Percentiles rank a stretch among this genome's conserved stretches.
phyloP scores from a whole-genome alignment of 2,797 vertebrate species.

The Pseudopleuronectes americanus region DNA sequence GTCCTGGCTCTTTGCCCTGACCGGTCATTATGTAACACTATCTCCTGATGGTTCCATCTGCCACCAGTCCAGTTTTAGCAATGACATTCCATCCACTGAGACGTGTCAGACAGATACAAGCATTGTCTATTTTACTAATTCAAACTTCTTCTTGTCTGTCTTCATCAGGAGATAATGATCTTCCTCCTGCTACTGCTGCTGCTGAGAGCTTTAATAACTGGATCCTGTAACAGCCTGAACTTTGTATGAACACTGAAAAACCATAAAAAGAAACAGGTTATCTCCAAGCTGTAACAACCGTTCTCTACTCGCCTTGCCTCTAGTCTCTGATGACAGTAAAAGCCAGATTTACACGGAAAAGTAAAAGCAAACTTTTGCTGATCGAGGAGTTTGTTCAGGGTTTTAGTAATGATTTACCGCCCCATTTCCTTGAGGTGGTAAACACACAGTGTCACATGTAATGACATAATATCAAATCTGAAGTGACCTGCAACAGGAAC shows the following conservation, averaged over 20 bases:
- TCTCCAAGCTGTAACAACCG: background rate
- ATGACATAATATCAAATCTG: background rate
- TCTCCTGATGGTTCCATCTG: slow-evolving; percentile 39
- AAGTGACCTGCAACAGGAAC: slow-evolving; percentile 1
- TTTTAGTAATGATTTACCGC: slow-evolving; percentile 22
- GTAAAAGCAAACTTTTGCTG: background rate
- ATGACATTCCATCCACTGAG: slow-evolving; percentile 27
- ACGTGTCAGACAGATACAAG: slow-evolving; percentile 11
- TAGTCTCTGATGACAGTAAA: background rate
- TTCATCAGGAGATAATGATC: background rate
- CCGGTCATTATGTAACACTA: slow-evolving; percentile 48
- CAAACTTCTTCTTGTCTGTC: background rate
- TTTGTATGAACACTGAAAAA: background rate
- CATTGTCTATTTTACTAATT: slow-evolving; percentile 12
- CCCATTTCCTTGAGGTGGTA: background rate
- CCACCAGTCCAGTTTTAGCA: slow-evolving; percentile 42
- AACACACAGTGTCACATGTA: background rate
- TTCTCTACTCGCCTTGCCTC: background rate
- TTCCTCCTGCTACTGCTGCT: background rate
- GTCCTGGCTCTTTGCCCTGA: slow-evolving; percentile 30
- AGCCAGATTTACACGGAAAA: background rate
- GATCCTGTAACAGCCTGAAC: background rate
- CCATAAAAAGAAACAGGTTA: background rate
- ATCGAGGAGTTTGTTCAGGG: slow-evolving; percentile 3
- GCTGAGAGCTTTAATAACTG: slow-evolving; percentile 5